Conservation (phyloP, 2,797 vertebrate species). For the Ammospiza maritima region DNA sequence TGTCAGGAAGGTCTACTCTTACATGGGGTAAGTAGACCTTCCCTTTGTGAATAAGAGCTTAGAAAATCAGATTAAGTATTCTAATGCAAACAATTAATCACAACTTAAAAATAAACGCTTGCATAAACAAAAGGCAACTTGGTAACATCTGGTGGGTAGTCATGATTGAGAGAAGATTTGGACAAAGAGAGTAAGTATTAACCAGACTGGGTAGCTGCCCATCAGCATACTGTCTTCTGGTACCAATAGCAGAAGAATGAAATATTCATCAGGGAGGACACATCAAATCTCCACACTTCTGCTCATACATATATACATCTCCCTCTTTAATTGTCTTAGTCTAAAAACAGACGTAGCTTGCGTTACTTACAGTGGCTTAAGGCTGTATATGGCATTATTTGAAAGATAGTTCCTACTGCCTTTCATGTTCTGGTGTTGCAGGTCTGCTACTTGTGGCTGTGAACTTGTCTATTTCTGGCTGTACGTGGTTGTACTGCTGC, state of each 20-base stretch:
- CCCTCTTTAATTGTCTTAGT: not conserved
- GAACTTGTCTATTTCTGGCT: not conserved
- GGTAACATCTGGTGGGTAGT: not conserved
- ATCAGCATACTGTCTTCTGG: not conserved
- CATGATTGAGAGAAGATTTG: not conserved
- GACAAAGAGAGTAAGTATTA: not conserved
- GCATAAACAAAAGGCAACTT: not conserved
- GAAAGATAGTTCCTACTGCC: not conserved
- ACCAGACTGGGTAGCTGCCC: not conserved
- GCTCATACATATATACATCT: no score
- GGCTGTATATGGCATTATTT: not conserved
- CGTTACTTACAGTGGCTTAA: not conserved
- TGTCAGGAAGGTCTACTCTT: not conserved
- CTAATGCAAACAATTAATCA: not conserved
- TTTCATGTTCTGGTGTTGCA: not conserved
- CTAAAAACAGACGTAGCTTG: not conserved
- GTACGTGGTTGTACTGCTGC: accelerated
- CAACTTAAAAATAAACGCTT: not conserved
- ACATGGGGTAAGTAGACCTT: not conserved
- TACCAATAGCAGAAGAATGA: not conserved
- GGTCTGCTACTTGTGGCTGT: not conserved
- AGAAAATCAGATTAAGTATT: not conserved
- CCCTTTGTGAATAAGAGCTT: not conserved
- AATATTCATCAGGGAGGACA: not conserved
- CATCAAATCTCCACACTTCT: not conserved